A percentile compares a stretch with the other conserved stretches of the same genome.
Evolutionary conservation across 2,113 vertebrate species (phyloP).

Genomic region (Grammomys dolichurus): DNA sequence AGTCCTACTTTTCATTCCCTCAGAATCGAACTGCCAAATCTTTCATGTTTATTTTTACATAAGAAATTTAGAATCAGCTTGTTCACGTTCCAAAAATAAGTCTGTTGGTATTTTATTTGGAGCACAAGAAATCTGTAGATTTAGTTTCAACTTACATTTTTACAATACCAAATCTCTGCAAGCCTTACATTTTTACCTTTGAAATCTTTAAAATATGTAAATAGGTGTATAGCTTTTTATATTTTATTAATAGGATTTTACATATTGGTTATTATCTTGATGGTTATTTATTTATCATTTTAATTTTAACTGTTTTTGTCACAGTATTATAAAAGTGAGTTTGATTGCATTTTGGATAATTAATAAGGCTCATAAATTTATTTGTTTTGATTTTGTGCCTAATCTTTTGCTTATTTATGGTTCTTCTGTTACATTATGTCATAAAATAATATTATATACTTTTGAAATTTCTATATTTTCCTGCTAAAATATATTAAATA

Average conservation of each 20-base stretch:
- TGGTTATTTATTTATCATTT: not conserved
- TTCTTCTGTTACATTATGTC: not conserved
- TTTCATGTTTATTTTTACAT: slow-evolving; percentile 80
- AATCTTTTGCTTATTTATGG: not conserved
- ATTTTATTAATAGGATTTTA: not conserved
- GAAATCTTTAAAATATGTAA: not conserved
- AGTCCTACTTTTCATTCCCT: slow-evolving; percentile 72
- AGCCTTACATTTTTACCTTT: slow-evolving; percentile 43
- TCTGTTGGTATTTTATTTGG: slow-evolving; percentile 78
- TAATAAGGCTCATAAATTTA: not conserved
- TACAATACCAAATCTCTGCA: slow-evolving; percentile 59
- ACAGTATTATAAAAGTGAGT: not conserved
- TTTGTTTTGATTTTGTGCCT: not conserved
- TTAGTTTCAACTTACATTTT: slow-evolving; percentile 74
- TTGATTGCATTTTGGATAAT: not conserved
- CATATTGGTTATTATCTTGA: not conserved
- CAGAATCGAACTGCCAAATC: slow-evolving; percentile 72
- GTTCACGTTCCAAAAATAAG: slow-evolving; percentile 81
- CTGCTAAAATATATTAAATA: not conserved
- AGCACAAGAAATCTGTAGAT: slow-evolving; percentile 79
- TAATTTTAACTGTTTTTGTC: slow-evolving; percentile 7
- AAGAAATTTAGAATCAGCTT: slow-evolving; percentile 80
- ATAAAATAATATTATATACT: not conserved
- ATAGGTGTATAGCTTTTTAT: not conserved
- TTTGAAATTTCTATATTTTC: not conserved